Base-by-base conservation (phyloP, 2,888 invertebrate species). In the Andrena bicolor region DNA sequence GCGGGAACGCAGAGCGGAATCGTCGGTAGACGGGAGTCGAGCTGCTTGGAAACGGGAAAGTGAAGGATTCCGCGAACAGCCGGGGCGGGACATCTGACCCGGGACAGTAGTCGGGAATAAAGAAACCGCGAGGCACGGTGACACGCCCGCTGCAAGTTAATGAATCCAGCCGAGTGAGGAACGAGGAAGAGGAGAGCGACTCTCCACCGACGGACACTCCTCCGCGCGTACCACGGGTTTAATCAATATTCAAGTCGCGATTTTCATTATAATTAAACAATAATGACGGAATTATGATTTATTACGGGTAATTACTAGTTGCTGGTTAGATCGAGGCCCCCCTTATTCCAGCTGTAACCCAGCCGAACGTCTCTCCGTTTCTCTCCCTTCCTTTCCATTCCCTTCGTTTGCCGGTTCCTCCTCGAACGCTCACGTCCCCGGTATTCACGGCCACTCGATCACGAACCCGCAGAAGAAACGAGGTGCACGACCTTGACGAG, bases 251-350 rank as follows among this genome's bases (percentile, higher is more conserved):
- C 92, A 89, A 91, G 87, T 85, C 91, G 88, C 89, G 90, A 90
- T 90, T 92, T 92, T 90, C 88, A 92, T 91, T 91, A 91, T 90
- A 92, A 92, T 92, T 92, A 91, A 92, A 92, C 92, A 92, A 92
- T 92, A 91, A 92, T 89, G 90, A 90, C 77, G 89, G 88, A 90
- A 92, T 92, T 88, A 90, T 91, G 92, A 92, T 93, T 92, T 92
- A 92, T 92, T 89, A 88, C 91, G 86, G 85, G 84, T 92, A 92
- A 92, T 92, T 90, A 90, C 91, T 90, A 90, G 91, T 89, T 91
- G 82, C 86, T 53, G 86, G 88, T 90, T 90, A 88, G 86, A 85
- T 82, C 76, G 75, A 13, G 63, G 56, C 77, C 75, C 82, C 82
- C 80, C 82, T 70, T 80, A 61, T 76, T 86, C 77, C 76, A 64